phyloP scores from a whole-genome alignment of 2,113 vertebrate species.

The Hemichromis elongatus region DNA sequence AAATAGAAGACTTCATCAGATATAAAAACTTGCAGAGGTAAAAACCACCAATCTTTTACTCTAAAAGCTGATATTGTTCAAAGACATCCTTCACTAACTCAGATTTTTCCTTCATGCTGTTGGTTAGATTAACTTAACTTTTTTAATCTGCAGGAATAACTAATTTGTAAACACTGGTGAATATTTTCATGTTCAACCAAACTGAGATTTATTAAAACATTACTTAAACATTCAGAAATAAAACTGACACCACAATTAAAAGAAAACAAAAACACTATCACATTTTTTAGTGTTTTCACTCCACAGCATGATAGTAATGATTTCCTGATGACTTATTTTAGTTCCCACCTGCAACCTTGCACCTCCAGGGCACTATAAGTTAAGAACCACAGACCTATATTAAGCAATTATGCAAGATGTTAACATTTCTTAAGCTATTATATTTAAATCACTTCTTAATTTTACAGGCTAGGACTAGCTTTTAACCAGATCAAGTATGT shows the following conservation, averaged over 20 bases:
- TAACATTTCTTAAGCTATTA: not conserved
- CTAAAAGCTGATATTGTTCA: not conserved
- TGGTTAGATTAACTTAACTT: not conserved
- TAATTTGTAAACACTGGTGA: not conserved
- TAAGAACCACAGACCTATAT: not conserved
- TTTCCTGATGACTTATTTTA: not conserved
- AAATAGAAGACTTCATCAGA: constrained; percentile 88
- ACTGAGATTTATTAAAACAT: not conserved
- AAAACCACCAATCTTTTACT: not conserved
- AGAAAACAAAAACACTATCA: not conserved
- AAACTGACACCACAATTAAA: not conserved
- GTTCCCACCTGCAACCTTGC: not conserved
- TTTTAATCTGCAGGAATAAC: not conserved
- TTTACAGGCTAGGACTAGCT: constrained; percentile 83
- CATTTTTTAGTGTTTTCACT: not conserved
- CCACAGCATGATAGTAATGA: not conserved
- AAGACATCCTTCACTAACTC: not conserved
- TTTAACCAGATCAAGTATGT: constrained; percentile 92
- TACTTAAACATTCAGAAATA: not conserved
- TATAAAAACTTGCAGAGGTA: constrained; percentile 93
- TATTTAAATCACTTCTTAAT: not conserved
- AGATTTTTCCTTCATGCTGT: not conserved
- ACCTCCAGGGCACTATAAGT: not conserved
- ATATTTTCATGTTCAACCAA: not conserved
- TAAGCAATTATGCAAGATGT: not conserved